phyloP scores from a whole-genome alignment of 2,113 vertebrate genomes.

The Dasypus novemcinctus region DNA sequence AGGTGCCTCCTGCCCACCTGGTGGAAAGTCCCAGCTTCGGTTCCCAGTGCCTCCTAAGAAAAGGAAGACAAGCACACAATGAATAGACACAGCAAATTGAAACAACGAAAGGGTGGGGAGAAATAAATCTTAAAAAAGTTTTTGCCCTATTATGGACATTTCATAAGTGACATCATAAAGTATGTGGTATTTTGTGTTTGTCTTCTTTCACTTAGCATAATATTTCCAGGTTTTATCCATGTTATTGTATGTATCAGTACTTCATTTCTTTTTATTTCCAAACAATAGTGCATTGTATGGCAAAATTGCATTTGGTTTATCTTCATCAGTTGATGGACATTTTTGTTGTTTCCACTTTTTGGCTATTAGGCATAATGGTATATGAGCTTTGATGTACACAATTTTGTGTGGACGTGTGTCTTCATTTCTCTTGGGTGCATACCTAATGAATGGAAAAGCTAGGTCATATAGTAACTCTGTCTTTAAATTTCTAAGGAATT shows the following conservation, averaged over 20 bases:
- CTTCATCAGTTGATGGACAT: neutral
- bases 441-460: neutral
- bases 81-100: too few species aligned
- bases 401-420: neutral
- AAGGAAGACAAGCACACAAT: too few species aligned
- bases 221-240: neutral
- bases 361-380: neutral
- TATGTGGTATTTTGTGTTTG: neutral
- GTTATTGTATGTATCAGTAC: neutral
- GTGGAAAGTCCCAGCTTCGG: too few species aligned
- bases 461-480: neutral
- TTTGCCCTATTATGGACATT: neutral
- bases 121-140: too few species aligned
- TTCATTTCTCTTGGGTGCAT: conserved; percentile 26
- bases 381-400: neutral
- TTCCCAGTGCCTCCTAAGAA: too few species aligned
- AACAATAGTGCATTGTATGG: neutral
- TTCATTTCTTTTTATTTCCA: too few species aligned
- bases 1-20: too few species aligned
- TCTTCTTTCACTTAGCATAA: neutral
- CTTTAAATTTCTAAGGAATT: neutral
- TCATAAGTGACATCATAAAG: neutral
- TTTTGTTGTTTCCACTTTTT: neutral
- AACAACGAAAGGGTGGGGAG: too few species aligned
- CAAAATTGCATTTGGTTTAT: neutral